Conservation (phyloP, 2,797 vertebrate genomes). For the Hemibagrus guttatus region DNA sequence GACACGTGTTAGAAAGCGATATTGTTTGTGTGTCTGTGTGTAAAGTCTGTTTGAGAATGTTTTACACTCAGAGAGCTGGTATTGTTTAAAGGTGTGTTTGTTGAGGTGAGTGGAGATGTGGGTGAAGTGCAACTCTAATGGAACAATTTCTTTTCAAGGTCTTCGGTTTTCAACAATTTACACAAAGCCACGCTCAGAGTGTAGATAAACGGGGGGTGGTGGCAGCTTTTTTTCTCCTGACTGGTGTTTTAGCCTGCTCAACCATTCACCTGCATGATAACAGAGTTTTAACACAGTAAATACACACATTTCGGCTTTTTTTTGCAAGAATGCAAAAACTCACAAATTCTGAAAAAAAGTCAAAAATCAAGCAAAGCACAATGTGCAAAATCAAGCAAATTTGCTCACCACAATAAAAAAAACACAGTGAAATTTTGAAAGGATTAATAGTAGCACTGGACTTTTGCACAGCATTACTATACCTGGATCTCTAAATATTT, state of each 20-base stretch:
- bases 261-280: neutral
- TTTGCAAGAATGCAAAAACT: neutral
- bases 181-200: neutral
- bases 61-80: neutral
- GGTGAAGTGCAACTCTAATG: neutral
- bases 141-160: neutral
- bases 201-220: neutral
- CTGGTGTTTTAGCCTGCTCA: neutral
- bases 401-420: too few species aligned
- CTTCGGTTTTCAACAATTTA: neutral
- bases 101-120: neutral
- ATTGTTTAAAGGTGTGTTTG: neutral
- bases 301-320: neutral
- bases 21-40: conserved; percentile 15
- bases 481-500: neutral
- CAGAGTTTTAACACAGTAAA: too few species aligned
- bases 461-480: neutral
- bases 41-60: neutral
- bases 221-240: neutral
- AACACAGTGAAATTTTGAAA: too few species aligned
- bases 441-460: neutral
- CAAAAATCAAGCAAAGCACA: too few species aligned
- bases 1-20: neutral
- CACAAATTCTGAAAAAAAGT: too few species aligned
- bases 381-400: too few species aligned